Evolutionary conservation across 2,888 invertebrate genomes (phyloP).

Genomic region (Oligia fasciuncula): DNA sequence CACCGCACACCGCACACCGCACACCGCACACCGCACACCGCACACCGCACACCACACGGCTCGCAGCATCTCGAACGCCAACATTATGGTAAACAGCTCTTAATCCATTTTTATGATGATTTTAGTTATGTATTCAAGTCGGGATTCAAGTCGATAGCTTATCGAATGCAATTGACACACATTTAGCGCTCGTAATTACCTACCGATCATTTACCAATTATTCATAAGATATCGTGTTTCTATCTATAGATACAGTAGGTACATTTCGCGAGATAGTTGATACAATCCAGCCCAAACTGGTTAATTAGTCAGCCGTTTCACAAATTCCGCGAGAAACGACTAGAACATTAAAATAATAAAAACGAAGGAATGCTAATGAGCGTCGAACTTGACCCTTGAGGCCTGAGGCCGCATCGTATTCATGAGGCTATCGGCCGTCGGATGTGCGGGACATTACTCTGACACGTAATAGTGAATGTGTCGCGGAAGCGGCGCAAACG

Average conservation of each 20-base stretch:
- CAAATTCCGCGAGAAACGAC: slow-evolving; percentile 9
- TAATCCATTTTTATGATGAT: slow-evolving; percentile 10
- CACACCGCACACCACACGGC: neutral
- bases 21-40: too few relatives aligned
- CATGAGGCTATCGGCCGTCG: slow-evolving; percentile 26
- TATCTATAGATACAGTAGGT: neutral
- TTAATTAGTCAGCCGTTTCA: slow-evolving; percentile 21
- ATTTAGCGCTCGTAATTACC: slow-evolving; percentile 12
- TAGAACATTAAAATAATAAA: slow-evolving; percentile 38
- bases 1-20: too few relatives aligned
- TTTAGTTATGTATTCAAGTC: slow-evolving; percentile 10
- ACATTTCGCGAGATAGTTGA: slow-evolving; percentile 1
- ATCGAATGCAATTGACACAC: slow-evolving; percentile 34
- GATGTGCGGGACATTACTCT: slow-evolving; percentile 19
- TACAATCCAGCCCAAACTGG: slow-evolving; percentile 13
- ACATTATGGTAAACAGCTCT: slow-evolving; percentile 6
- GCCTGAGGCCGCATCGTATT: neutral
- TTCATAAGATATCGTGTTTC: slow-evolving; percentile 24
- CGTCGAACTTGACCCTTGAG: slow-evolving; percentile 55
- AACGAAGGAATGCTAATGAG: slow-evolving; percentile 45
- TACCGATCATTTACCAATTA: slow-evolving; percentile 23
- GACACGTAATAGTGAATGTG: slow-evolving; percentile 22
- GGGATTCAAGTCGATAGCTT: slow-evolving; percentile 4
- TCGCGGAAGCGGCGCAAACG: slow-evolving; percentile 45
- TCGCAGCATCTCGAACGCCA: neutral